Base-by-base conservation (phyloP, 2,888 invertebrate genomes). In the Octodonta nipae region DNA sequence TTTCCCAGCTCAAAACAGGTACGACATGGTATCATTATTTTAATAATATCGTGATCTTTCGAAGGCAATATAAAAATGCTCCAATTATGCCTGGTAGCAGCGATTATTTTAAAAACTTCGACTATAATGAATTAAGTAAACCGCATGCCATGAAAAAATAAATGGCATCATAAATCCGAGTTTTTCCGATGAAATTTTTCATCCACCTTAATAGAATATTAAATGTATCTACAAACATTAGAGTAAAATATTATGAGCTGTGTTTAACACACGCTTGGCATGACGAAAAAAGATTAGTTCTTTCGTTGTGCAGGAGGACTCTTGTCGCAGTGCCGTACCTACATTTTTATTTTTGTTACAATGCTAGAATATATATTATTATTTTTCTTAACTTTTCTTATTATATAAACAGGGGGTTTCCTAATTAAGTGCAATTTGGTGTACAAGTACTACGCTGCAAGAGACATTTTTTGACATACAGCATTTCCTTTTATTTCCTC, bases 161-260 rank as follows among this genome's bases (percentile, higher is more conserved):
- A 22, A 22, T 22, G 22, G 22, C 11, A 11, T 11, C 22, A 22
- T 22, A 22, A 22, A 22, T 22, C 22, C 22, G 22, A 11, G 22
- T 22, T 22, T 22, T 22, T n/a, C 22, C 22, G 11, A 11, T 11
- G 22, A 22, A 22, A 22, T 22, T 11, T 22, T n/a, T 22, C 22
- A n/a, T 22, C 10, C 22, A 22, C 14, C 7, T 28, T 28, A 28
- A 28, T 28, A 15, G 28, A 13, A 22, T 37, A 40, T 42, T 38
- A 38, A 42, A 37, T 32, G 40, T 35, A 35, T 35, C 30, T 35
- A 20, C 25, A 16, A 34, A 41, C 38, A 39, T 43, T 39, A 41
- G 30, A 25, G 28, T 38, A 28, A 37, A 39, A 38, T 40, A 41
- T 41, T 32, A 35, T 22, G 22, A 30, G 27, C 29, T 31, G 34